phyloP scores from a whole-genome alignment of 2,888 invertebrate genomes.

The Sesia bembeciformis region DNA sequence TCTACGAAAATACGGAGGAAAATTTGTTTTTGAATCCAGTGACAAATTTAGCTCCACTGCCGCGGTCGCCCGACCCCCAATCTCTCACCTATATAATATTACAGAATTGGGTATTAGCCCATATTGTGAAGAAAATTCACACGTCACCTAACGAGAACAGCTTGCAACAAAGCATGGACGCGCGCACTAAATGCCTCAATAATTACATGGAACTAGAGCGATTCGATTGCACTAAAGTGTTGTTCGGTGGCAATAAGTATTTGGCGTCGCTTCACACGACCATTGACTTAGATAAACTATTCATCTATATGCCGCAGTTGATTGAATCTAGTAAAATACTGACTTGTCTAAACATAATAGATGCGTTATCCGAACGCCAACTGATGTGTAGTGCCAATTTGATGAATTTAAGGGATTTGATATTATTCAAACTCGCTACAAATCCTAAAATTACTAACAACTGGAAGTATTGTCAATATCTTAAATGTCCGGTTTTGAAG shows the following conservation, averaged over 20 bases:
- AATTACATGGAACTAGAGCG: constrained; percentile 74
- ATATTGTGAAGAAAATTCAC: constrained; percentile 79
- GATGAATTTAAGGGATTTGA: constrained; percentile 71
- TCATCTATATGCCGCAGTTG: constrained; percentile 60
- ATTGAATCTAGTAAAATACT: constrained; percentile 58
- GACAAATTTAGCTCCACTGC: constrained; percentile 53
- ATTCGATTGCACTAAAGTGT: constrained; percentile 63
- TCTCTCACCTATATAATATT: constrained; percentile 77
- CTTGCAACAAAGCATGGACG: constrained; percentile 67
- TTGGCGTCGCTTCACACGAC: constrained; percentile 75
- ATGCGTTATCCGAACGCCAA: constrained; percentile 75
- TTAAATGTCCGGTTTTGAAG: constrained; percentile 66
- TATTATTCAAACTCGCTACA: constrained; percentile 74
- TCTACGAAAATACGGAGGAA: constrained; percentile 58
- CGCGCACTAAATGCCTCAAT: constrained; percentile 74
- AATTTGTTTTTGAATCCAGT: constrained; percentile 64
- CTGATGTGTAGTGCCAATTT: constrained; percentile 66
- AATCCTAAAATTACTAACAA: constrained; percentile 57
- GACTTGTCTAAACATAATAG: constrained; percentile 68
- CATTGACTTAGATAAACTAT: constrained; percentile 66
- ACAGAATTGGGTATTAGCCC: constrained; percentile 80
- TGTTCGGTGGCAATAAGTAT: constrained; percentile 74
- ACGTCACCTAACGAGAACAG: constrained; percentile 62
- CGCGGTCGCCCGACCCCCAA: constrained; percentile 61
- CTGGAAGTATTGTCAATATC: constrained; percentile 67